phyloP scores from a whole-genome alignment of 1,140 invertebrate genomes.

The Riptortus pedestris region DNA sequence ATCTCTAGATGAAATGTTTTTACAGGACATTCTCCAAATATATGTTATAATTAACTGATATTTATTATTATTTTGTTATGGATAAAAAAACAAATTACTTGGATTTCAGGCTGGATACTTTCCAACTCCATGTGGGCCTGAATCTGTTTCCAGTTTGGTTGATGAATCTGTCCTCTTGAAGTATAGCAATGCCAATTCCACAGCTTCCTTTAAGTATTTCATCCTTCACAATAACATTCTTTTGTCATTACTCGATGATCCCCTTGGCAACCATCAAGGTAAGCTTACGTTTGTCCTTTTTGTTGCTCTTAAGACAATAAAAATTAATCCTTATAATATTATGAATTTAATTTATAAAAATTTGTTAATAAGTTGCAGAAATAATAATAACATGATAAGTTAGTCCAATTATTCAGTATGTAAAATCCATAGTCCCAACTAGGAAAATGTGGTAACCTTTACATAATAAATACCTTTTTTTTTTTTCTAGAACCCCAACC shows the following conservation, averaged over 20 bases:
- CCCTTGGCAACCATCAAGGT: constrained; percentile 67
- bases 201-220: constrained; percentile 43
- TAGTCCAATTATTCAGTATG: not conserved
- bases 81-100: not conserved
- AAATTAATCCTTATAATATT: not conserved
- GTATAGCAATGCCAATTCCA: constrained; percentile 49
- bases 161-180: constrained; percentile 77
- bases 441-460: too few species aligned
- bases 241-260: constrained; percentile 81
- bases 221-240: constrained; percentile 82
- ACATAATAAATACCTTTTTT: constrained; percentile 1
- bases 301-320: too few species aligned
- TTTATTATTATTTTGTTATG: not conserved
- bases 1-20: too few species aligned
- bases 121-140: constrained; percentile 69
- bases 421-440: too few species aligned
- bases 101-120: constrained; percentile 59
- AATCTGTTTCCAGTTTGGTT: constrained; percentile 73
- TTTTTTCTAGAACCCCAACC: constrained; percentile 43
- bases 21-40: too few species aligned
- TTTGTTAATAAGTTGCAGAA: not conserved
- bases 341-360: not conserved
- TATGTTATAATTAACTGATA: too few species aligned
- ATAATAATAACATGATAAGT: not conserved
- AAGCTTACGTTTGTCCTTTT: constrained; percentile 30